Conservation (phyloP, 2,888 invertebrate species). For the Volucella zonaria region DNA sequence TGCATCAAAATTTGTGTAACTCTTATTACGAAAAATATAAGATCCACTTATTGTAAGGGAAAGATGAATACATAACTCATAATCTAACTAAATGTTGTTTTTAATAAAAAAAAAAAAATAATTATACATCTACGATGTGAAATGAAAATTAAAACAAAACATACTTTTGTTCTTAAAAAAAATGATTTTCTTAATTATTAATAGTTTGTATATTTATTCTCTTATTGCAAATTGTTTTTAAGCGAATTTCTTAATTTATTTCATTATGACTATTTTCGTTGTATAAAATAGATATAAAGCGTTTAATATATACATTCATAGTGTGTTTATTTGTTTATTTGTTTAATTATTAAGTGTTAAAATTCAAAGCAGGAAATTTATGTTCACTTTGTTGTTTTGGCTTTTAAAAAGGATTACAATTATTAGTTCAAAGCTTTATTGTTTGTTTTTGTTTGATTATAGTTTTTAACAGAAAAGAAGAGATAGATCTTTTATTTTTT, state of each 20-base stretch:
- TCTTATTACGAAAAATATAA: slow-evolving; percentile 12
- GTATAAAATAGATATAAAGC: slow-evolving; percentile 6
- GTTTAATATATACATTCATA: slow-evolving; percentile 54
- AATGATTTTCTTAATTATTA: background rate
- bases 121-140: background rate
- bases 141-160: background rate
- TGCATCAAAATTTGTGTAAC: background rate
- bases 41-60: slow-evolving; percentile 32
- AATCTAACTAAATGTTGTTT: slow-evolving; percentile 15
- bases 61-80: slow-evolving; percentile 16
- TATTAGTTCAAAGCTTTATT: slow-evolving; percentile 35
- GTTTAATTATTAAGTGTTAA: slow-evolving; percentile 17
- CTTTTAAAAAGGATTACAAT: slow-evolving; percentile 11
- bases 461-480: slow-evolving; percentile 41
- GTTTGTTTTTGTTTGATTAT: background rate
- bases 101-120: slow-evolving; percentile 12
- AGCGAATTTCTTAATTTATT: slow-evolving; percentile 71
- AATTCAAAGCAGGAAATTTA: slow-evolving; percentile 26
- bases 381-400: background rate
- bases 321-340: background rate
- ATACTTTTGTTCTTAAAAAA: background rate
- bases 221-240: slow-evolving; percentile 77
- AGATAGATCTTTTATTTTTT: slow-evolving; percentile 7
- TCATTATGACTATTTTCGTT: slow-evolving; percentile 10
- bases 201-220: slow-evolving; percentile 37